Conservation (phyloP, 2,888 invertebrate genomes). For the Leptopilina syphax region DNA sequence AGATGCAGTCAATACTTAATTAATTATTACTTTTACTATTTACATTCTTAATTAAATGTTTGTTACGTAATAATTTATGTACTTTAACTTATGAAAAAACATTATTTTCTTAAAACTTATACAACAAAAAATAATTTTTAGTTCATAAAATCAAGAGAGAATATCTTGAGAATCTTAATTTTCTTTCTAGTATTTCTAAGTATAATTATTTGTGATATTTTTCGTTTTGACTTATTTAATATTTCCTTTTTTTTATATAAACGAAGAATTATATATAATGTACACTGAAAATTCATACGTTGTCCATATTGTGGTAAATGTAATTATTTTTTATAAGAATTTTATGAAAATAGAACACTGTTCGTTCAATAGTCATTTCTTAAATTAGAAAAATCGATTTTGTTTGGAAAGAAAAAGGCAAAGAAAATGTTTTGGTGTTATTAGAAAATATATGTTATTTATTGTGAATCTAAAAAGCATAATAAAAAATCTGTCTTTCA, state of each 20-base stretch:
- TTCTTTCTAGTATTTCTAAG: neutral
- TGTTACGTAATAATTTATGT: neutral
- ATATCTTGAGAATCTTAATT: neutral
- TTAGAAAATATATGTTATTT: too few relatives aligned
- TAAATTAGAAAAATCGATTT: too few relatives aligned
- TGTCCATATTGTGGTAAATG: slow-evolving; percentile 14
- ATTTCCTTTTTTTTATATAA: neutral
- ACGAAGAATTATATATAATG: slow-evolving; percentile 16
- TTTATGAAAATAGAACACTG: neutral
- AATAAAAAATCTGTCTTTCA: too few relatives aligned
- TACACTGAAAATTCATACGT: slow-evolving; percentile 13
- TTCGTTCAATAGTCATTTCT: neutral
- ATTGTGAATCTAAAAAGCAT: too few relatives aligned
- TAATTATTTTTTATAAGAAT: slow-evolving; percentile 40
- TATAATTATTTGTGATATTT: neutral
- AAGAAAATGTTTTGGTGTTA: neutral
- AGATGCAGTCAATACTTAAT: too few relatives aligned
- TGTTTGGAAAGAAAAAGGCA: too few relatives aligned
- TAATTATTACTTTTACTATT: slow-evolving; percentile 18
- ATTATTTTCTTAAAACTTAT: slow-evolving; percentile 28
- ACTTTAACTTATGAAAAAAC: slow-evolving; percentile 20
- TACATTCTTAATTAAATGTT: neutral
- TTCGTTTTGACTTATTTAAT: neutral
- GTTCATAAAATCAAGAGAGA: neutral
- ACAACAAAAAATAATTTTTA: slow-evolving; percentile 4